phyloP scores from a whole-genome alignment of 2,113 vertebrate genomes.

The Pardalotus punctatus region DNA sequence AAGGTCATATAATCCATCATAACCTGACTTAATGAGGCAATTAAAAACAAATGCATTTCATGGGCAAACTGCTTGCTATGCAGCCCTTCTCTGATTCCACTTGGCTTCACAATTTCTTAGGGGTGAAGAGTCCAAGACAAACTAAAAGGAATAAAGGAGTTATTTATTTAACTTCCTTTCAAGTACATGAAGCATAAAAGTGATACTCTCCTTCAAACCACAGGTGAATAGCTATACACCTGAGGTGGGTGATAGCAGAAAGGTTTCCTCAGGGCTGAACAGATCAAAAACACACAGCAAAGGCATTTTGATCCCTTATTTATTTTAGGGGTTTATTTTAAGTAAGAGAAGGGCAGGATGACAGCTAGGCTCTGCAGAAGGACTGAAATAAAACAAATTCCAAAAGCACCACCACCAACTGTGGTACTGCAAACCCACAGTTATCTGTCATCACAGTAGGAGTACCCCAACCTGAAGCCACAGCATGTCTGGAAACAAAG shows the following conservation, averaged over 20 bases:
- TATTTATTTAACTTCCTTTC: conserved; percentile 16
- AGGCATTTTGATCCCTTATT: not conserved
- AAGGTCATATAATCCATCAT: conserved; percentile 33
- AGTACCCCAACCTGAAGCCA: not conserved
- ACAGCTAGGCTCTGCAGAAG: not conserved
- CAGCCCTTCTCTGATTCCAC: not conserved
- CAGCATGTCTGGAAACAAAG: not conserved
- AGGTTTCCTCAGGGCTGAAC: not conserved
- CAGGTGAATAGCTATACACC: not conserved
- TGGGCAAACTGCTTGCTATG: not conserved
- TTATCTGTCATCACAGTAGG: not conserved
- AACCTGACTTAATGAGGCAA: conserved; percentile 51
- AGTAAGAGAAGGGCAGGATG: not conserved
- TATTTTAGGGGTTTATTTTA: not conserved
- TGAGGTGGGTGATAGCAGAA: not conserved
- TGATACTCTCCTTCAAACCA: not conserved
- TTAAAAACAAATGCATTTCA: conserved; percentile 39
- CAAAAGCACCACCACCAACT: not conserved
- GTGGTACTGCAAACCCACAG: not conserved
- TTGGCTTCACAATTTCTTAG: conserved; percentile 29
- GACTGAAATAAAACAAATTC: not conserved
- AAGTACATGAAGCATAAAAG: not conserved
- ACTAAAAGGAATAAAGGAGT: not conserved
- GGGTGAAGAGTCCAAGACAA: not conserved
- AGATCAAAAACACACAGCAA: not conserved